Conservation (phyloP, 2,888 invertebrate species). For the Kuschelorhynchus macadamiae region DNA sequence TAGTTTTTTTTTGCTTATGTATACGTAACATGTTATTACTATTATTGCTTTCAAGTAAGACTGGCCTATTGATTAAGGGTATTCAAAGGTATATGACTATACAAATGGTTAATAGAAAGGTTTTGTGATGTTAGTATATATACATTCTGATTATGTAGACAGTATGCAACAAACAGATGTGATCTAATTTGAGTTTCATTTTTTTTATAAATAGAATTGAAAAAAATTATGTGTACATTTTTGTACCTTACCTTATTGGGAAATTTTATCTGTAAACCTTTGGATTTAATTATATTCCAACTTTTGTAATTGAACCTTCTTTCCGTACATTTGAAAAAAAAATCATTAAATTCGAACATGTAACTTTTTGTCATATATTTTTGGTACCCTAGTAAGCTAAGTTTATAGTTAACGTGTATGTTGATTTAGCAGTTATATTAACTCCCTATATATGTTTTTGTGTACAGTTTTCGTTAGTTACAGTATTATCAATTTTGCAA, state of each 20-base stretch:
- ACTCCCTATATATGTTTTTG: slow-evolving; percentile 14
- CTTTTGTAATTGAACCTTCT: too few species aligned
- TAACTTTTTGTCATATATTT: slow-evolving; percentile 16
- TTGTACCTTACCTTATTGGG: too few species aligned
- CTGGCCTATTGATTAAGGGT: slow-evolving; percentile 40
- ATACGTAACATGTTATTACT: slow-evolving; percentile 28
- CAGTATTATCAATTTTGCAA: slow-evolving; percentile 29
- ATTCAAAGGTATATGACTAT: slow-evolving; percentile 5
- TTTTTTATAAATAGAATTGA: too few species aligned
- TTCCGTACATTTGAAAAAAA: too few species aligned
- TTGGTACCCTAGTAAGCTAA: slow-evolving; percentile 12
- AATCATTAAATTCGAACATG: too few species aligned
- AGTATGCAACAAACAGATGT: too few species aligned
- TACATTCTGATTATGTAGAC: too few species aligned
- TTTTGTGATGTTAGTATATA: not conserved
- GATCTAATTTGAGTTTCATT: too few species aligned
- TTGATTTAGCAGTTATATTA: slow-evolving; percentile 19
- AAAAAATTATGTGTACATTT: too few species aligned
- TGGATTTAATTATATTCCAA: too few species aligned
- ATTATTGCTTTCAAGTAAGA: slow-evolving; percentile 45
- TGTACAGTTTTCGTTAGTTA: slow-evolving; percentile 23
- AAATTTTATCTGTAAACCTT: too few species aligned
- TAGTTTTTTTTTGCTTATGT: slow-evolving; percentile 45
- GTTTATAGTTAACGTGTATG: slow-evolving; percentile 27
- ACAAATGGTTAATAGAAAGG: not conserved